Conservation (phyloP, 2,113 vertebrate species). For the Pardalotus punctatus region DNA sequence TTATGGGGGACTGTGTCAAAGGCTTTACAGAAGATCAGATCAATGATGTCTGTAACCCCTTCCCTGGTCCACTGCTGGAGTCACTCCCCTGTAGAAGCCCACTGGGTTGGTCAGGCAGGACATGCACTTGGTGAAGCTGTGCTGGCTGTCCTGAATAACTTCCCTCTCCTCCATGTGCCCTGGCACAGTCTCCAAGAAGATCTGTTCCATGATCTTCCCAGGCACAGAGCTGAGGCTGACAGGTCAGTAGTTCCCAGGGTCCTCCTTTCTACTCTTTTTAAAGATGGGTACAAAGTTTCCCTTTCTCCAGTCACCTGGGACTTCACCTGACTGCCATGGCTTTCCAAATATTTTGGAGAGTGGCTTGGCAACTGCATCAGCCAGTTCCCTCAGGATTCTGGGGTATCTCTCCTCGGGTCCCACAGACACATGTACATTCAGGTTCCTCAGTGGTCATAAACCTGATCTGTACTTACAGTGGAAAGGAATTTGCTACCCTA, state of each 20-base stretch:
- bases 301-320: background rate
- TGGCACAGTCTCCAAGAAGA: background rate
- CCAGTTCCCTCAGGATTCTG: background rate
- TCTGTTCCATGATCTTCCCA: background rate
- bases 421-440: background rate
- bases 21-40: background rate
- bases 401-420: rapidly evolving
- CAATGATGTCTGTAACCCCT: rapidly evolving
- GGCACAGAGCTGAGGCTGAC: background rate
- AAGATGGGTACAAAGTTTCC: background rate
- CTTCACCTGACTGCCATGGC: background rate
- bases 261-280: background rate
- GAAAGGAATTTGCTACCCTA: background rate
- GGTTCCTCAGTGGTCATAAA: background rate
- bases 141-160: background rate
- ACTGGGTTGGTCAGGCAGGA: background rate
- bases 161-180: rapidly evolving
- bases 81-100: background rate
- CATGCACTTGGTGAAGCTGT: rapidly evolving
- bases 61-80: background rate
- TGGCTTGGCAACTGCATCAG: background rate
- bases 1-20: background rate
- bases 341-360: background rate
- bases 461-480: background rate
- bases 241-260: background rate